A percentile compares a stretch with the other conserved stretches of the same genome.
Evolutionary conservation across 2,888 invertebrate genomes (phyloP).

Genomic region (Pyralis farinalis): DNA sequence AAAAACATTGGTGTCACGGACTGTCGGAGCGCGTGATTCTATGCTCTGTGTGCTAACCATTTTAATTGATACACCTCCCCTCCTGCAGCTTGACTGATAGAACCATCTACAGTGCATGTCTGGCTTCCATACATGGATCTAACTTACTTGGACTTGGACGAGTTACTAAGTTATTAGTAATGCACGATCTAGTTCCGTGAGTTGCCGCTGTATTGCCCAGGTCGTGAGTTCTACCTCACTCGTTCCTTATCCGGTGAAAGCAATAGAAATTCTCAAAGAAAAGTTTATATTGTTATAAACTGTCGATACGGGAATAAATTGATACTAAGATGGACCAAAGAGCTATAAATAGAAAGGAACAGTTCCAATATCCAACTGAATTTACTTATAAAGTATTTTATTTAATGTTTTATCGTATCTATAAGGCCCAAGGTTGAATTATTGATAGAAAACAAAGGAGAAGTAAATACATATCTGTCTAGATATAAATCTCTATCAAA

Average conservation of each 20-base stretch:
- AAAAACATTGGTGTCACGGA: constrained; percentile 64
- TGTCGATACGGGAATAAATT: background rate
- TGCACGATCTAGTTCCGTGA: constrained; percentile 49
- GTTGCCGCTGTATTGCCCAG: constrained; percentile 38
- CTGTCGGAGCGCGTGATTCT: constrained; percentile 52
- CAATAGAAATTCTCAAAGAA: constrained; percentile 33
- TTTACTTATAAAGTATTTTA: background rate
- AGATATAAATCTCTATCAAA: no score
- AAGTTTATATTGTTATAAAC: constrained; percentile 17
- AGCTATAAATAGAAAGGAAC: no score
- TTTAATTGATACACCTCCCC: constrained; percentile 34
- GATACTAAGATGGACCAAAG: no score
- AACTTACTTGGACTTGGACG: constrained; percentile 34
- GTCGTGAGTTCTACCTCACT: constrained; percentile 28
- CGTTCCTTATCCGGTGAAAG: constrained; percentile 45
- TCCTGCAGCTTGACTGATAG: constrained; percentile 10
- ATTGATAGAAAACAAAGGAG: constrained; percentile 9
- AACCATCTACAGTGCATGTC: no score
- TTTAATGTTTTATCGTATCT: background rate
- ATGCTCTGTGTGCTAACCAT: constrained; percentile 32
- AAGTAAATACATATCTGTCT: no score
- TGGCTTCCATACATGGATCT: constrained; percentile 19
- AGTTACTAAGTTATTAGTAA: constrained; percentile 45
- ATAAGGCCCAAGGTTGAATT: constrained; percentile 1
- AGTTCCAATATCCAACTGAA: no score